Evolutionary conservation across 1,140 invertebrate genomes (phyloP), one percentile per base, ranked within the genome.

Genomic region (Metopolophium dirhodum): DNA sequence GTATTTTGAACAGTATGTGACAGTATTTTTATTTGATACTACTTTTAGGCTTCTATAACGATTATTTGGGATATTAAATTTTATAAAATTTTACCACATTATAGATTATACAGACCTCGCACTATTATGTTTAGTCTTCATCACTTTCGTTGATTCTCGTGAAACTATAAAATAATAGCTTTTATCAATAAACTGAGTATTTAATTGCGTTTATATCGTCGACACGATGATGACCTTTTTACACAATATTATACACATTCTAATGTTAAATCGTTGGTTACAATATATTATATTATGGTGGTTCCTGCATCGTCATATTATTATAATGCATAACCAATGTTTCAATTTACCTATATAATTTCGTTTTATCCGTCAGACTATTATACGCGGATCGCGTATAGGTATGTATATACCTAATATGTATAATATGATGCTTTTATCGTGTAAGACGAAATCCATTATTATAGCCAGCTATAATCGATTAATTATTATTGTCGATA

Each of bases 401-500:
- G 0, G 23, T 49, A 14, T 26, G 22, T 37, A 37, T 49, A 49
- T 49, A 49, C 49, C 49, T 49, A 49, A 37, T 37, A 37, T 49
- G 14, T 51, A 54, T 54, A 22, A 22, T n/a, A 37, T 37, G 88
- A 89, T 57, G 22, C 9, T 89, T 37, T 37, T 89, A 89, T 89
- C 87, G 22, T 14, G 51, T 89, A 41, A 37, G 54, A 89, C 51
- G 35, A 57, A 89, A 89, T 89, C 54, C 88, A 37, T 89, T 57
- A 57, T 37, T 57, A 57, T 23, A 54, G 49, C 23, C 35, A n/a
- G 61, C 61, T 77, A 77, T 57, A 57, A 57, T 89, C 88, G 88
- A 89, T 89, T 89, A 89, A 89, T 89, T 77, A 77, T 77, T 57
- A 77, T n/a, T 57, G n/a, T 57, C 9, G 49, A 37, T 89, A 26